Evolutionary conservation across 2,888 invertebrate genomes (phyloP), one percentile per base, ranked within the genome.

Genomic region (Onthophagus sagittarius): DNA sequence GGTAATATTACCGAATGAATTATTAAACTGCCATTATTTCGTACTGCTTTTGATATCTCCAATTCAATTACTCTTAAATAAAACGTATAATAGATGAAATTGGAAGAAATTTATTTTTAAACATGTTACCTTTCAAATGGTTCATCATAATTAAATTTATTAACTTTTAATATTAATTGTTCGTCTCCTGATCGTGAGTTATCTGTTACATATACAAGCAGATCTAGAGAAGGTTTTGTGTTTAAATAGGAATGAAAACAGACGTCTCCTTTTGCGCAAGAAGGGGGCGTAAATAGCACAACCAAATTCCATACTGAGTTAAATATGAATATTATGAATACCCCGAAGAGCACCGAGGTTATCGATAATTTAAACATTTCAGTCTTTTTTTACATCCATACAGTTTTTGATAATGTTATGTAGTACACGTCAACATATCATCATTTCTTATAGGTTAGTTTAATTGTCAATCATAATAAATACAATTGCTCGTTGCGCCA

Each of bases 1-100:
- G 92, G 89, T 14, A 91, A 88, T 53, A 94, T 81, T 69, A 92
- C 88, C 0, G 93, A 89, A 84, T 96, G 94, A 81, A 96, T 88
- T 82, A 88, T 93, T 67, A 98, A 83, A 5, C 94, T 93, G 0
- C 97, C 98, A 88, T 98, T 98, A 73, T 91, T 90, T 11, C 93
- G 88, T 0, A 94, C 94, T 83, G 90, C 90, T 15, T 86, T 84
- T 2, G 96, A 94, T 77, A 97, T 86, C 76, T 90, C 88, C 71
- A 97, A 84, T 71, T 86, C 87, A 31, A 95, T 81, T 70, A 89
- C 88, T 79, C 95, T 95, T 82, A 64, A 85, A 85, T 71, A 73
- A 69, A 67, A 39, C 5, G 67, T 67, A 72, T 74, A 65, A 71
- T 65, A 13, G 0, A 65, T 53, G 5, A 15, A 71, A 14, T 53